Conservation (phyloP, 2,888 invertebrate genomes). For the Stramonita haemastoma region DNA sequence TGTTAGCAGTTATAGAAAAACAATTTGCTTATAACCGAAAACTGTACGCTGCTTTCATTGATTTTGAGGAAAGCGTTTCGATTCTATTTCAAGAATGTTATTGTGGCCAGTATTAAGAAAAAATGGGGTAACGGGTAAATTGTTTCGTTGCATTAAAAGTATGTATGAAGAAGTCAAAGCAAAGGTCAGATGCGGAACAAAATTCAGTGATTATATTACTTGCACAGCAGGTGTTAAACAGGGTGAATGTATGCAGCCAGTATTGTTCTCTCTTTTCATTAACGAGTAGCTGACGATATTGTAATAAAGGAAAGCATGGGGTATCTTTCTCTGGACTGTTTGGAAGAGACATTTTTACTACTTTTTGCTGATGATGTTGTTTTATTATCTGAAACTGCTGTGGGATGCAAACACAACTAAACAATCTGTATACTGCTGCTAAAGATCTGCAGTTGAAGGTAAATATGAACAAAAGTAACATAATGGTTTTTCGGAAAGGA, state of each 20-base stretch:
- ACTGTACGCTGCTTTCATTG: not conserved
- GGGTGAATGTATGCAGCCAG: not conserved
- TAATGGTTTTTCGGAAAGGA: not conserved
- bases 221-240: not conserved
- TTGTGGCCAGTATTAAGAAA: not conserved
- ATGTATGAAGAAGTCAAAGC: not conserved
- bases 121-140: not conserved
- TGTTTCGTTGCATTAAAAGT: not conserved
- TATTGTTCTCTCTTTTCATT: not conserved
- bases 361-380: conserved; percentile 1
- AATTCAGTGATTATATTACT: not conserved
- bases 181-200: not conserved
- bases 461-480: not conserved
- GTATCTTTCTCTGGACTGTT: not conserved
- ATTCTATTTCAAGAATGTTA: not conserved
- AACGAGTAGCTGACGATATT: not conserved
- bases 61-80: not conserved
- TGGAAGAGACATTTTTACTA: not conserved
- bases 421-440: not conserved
- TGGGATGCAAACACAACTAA: not conserved
- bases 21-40: not conserved
- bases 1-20: not conserved
- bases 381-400: not conserved
- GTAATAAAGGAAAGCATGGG: not conserved
- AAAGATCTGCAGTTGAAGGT: not conserved